Evolutionary conservation across 2,888 invertebrate genomes (phyloP), one percentile per base, ranked within the genome.

Genomic region (Athalia circularis): DNA sequence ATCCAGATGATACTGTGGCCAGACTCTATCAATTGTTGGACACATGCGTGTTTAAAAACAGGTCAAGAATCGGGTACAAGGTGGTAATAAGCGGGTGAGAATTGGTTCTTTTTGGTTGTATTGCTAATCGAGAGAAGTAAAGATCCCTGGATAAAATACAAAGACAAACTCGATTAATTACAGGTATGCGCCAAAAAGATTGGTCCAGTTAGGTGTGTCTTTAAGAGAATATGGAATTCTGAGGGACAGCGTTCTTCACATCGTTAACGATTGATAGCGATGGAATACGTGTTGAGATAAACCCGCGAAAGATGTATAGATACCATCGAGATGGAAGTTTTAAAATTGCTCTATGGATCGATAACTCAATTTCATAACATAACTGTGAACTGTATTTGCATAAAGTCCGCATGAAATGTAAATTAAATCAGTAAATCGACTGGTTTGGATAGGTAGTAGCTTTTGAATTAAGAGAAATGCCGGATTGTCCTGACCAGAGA

Each of bases 181-280:
- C 77, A 89, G 89, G 48, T 87, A 85, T 61, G 84, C 85, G 4
- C 82, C 87, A 7, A 86, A 84, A 48, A 82, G 85, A 79, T 80
- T 89, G 15, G 87, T 87, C 52, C 83, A 85, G 72, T 77, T 84
- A 47, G 82, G 80, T 15, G 77, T 82, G 1, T 84, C 86, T 5
- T 79, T 89, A 54, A 85, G 82, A 48, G 85, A 86, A 67, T 86
- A 84, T 52, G 89, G 88, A 6, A 87, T 89, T 50, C 84, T 82
- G 4, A 83, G 84, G n/a, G 88, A 89, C 76, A 86, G 88, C 77
- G 89, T 89, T 13, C 85, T 89, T 57, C 87, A 89, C 83, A 82
- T 89, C 7, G 87, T 88, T 1, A 86, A 85, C 57, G 85, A 86
- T 59, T 59, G n/a, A 29, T 29, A 15, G 13, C 59, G 47, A 72